These are phyloP conservation scores for Rhadina sibilatrix DNA, from an alignment of 2,113 vertebrate genomes.

Conservation along the genomic window DNA sequence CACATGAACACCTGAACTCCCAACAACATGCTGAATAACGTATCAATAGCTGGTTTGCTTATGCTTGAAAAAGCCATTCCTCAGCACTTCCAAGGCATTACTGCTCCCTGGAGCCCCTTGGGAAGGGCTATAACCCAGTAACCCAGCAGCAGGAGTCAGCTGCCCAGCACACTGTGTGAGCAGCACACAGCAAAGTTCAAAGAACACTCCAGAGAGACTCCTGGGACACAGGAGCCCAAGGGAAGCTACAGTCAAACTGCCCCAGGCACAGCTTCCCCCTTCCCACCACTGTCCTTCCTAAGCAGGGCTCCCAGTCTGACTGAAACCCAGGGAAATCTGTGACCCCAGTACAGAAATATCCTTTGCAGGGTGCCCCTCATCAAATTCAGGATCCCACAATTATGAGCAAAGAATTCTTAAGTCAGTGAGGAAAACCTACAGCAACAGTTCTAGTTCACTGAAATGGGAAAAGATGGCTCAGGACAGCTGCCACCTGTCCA, in stretches of 20 bases:
- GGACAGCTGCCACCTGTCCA: neutral
- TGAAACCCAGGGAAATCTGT: neutral
- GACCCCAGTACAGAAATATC: neutral
- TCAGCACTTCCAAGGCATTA: neutral
- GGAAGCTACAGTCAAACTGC: neutral
- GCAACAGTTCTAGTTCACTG: neutral
- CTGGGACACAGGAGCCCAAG: neutral
- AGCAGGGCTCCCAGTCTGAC: neutral
- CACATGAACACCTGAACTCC: neutral
- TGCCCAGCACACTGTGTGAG: neutral
- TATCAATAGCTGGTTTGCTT: neutral
- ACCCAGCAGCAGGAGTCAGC: neutral
- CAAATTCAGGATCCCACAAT: neutral
- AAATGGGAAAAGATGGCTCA: neutral
- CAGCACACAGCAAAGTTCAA: neutral
- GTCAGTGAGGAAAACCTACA: neutral
- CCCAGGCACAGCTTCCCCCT: neutral
- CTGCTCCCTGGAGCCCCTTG: neutral
- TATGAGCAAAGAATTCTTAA: neutral
- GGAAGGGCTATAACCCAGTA: neutral
- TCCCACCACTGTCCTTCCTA: neutral
- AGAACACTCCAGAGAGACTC: neutral
- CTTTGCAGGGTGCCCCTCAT: neutral
- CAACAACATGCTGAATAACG: neutral
- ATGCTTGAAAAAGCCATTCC: neutral